A percentile compares a stretch with the other conserved stretches of the same genome.
phyloP scores from a whole-genome alignment of 2,888 invertebrate genomes.

The Drosophila cyrtoloma region DNA sequence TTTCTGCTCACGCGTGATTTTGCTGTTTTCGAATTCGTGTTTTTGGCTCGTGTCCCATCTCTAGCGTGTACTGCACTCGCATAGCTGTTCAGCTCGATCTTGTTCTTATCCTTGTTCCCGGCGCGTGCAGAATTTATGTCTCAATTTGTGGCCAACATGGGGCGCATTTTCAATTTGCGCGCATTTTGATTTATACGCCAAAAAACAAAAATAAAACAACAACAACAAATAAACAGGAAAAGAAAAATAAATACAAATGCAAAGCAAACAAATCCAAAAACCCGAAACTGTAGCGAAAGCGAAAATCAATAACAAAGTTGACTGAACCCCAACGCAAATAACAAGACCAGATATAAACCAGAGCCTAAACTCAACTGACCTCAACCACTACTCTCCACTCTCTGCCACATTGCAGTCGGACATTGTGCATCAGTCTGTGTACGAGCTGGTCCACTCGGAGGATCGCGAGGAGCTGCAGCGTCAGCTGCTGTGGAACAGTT shows the following conservation, averaged over 20 bases:
- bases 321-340: constrained; percentile 51
- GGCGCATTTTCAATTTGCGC: constrained; percentile 82
- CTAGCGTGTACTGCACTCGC: background rate
- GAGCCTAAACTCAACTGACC: constrained; percentile 6
- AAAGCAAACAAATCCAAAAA: constrained; percentile 16
- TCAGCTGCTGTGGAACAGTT: constrained; percentile 97
- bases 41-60: constrained; percentile 3
- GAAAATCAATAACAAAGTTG: constrained; percentile 68
- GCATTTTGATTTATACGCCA: constrained; percentile 81
- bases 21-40: background rate
- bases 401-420: constrained; percentile 92
- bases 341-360: background rate
- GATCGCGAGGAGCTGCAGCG: constrained; percentile 98
- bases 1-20: background rate
- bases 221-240: constrained; percentile 10
- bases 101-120: constrained; percentile 36
- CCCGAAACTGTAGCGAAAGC: constrained; percentile 49
- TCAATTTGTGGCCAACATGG: constrained; percentile 83
- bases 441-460: constrained; percentile 99
- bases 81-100: constrained; percentile 27
- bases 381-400: background rate
- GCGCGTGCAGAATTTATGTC: constrained; percentile 84
- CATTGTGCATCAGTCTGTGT: constrained; percentile 99
- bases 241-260: constrained; percentile 33
- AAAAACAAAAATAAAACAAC: constrained; percentile 36